Conservation (phyloP, 1,140 invertebrate species). For the Epicauta chinensis region DNA sequence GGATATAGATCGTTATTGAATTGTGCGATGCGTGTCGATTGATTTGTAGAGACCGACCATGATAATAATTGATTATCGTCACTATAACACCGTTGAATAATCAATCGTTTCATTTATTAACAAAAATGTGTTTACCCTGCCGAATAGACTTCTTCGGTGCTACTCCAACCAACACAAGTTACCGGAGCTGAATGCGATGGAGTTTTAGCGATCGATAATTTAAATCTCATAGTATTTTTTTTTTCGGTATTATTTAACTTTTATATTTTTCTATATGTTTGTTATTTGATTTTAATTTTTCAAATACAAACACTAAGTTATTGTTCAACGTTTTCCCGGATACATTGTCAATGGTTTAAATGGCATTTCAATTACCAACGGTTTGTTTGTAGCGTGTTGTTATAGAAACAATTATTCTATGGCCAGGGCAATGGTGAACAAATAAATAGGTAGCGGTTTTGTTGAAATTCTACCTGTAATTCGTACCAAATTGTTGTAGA, state of each 20-base stretch:
- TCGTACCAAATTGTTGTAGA: no score
- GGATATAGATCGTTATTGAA: slow-evolving; percentile 80
- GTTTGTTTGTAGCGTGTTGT: slow-evolving; percentile 13
- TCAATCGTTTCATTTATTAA: no score
- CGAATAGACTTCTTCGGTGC: slow-evolving; percentile 86
- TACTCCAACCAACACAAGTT: slow-evolving; percentile 86
- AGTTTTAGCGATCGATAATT: slow-evolving; percentile 66
- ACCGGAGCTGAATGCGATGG: slow-evolving; percentile 68
- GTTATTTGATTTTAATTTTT: no score
- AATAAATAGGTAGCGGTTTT: no score
- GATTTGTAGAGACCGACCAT: slow-evolving; percentile 78
- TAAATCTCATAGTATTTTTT: slow-evolving; percentile 77
- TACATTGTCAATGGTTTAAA: no score
- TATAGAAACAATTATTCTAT: slow-evolving; percentile 9
- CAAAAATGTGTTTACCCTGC: slow-evolving; percentile 57
- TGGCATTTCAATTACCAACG: slow-evolving; percentile 4
- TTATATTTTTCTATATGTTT: neutral
- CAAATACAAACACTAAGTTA: neutral
- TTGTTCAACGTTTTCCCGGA: slow-evolving; percentile 9
- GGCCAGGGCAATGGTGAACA: no score
- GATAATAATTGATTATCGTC: slow-evolving; percentile 87
- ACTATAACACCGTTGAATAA: no score
- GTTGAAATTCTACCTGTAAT: no score
- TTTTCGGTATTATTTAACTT: neutral
- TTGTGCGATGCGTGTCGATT: slow-evolving; percentile 68